Evolutionary conservation across 2,888 invertebrate genomes (phyloP), one percentile per base, ranked within the genome.

Genomic region (Lymantria dispar): DNA sequence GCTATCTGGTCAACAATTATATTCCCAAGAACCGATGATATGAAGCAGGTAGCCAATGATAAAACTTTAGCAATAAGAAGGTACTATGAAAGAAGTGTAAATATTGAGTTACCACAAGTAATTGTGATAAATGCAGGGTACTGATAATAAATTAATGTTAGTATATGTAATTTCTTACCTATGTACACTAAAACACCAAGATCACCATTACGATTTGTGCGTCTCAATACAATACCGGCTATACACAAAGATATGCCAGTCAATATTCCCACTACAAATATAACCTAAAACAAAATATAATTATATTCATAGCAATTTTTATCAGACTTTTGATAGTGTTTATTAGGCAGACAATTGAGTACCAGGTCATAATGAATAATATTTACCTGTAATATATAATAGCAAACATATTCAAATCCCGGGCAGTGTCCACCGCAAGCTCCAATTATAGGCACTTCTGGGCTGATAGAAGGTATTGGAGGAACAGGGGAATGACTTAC

Each of bases 391-490:
- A 94, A 87, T 71, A 94, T 93, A 78, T 94, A 94, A 80, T 94
- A 94, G 84, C 94, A 94, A 65, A 94, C 93, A 87, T 94, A 94
- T 88, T 94, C 94, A 86, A 94, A 94, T 59, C 93, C 94, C 58
- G 94, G 93, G 62, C 94, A 94, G 73, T 94, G 94, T 5, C 94
- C 94, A 10, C 94, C 94, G 77, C 94, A 94, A 22, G 94, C 94
- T 57, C 94, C 93, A 54, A 94, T 93, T 43, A 93, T 92, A 46
- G 93, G 92, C 51, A 90, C 91, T 72, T 92, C 92, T 54, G 92
- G 91, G 61, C 86, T 91, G 12, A 80, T 76, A 8, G 90, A 83
- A 8, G 83, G 79, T 39, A 78, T 58, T 0, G 87, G 81, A 15
- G 87, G 83, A 13, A 83, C 66, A 0, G 87, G 86, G 0, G 88